Percentiles rank a stretch among this genome's conserved stretches.
These are phyloP conservation scores for Chrysogorgia sp. DNA, from an alignment of 92 coral and sea anemone species.

Conservation along the genomic window DNA sequence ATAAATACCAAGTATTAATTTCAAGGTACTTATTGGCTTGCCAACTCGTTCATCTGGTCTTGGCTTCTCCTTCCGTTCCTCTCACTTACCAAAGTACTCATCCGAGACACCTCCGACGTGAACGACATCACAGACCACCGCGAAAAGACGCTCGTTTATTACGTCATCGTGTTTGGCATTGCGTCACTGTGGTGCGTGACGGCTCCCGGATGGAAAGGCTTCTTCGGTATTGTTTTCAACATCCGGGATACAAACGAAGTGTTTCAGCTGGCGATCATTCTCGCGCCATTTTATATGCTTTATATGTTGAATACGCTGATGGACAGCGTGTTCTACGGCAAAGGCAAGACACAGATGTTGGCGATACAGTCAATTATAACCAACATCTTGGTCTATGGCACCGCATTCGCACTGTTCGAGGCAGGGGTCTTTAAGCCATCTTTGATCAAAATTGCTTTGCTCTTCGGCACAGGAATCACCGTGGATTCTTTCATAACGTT, in stretches of 20 bases:
- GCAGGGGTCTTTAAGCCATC: slow-evolving; percentile 29
- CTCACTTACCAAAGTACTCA: slow-evolving; percentile 37
- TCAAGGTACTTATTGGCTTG: slow-evolving; percentile 38
- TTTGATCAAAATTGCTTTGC: slow-evolving; percentile 21
- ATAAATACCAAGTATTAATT: no score
- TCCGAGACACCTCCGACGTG: slow-evolving; percentile 32
- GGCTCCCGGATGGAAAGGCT: slow-evolving; percentile 39
- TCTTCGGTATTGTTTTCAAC: slow-evolving; percentile 23
- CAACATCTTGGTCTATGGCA: slow-evolving; percentile 35
- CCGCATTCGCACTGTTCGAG: slow-evolving; percentile 24
- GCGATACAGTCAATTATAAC: slow-evolving; percentile 45
- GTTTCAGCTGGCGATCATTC: slow-evolving; percentile 24
- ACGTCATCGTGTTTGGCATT: slow-evolving; percentile 17
- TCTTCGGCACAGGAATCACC: slow-evolving; percentile 34
- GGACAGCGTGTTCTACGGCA: slow-evolving; percentile 40
- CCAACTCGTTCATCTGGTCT: slow-evolving; percentile 40
- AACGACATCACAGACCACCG: slow-evolving; percentile 38
- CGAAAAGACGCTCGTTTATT: slow-evolving; percentile 28
- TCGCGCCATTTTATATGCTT: slow-evolving; percentile 40
- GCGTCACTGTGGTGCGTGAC: slow-evolving; percentile 24
- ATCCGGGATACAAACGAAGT: slow-evolving; percentile 12
- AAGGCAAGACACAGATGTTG: slow-evolving; percentile 44
- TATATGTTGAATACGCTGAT: slow-evolving; percentile 32
- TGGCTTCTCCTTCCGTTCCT: slow-evolving; percentile 43
- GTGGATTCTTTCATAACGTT: slow-evolving; percentile 32